Percentiles rank a stretch among this genome's conserved stretches.
Conservation (phyloP, 2,797 vertebrate species). For the Moxostoma hubbsi region DNA sequence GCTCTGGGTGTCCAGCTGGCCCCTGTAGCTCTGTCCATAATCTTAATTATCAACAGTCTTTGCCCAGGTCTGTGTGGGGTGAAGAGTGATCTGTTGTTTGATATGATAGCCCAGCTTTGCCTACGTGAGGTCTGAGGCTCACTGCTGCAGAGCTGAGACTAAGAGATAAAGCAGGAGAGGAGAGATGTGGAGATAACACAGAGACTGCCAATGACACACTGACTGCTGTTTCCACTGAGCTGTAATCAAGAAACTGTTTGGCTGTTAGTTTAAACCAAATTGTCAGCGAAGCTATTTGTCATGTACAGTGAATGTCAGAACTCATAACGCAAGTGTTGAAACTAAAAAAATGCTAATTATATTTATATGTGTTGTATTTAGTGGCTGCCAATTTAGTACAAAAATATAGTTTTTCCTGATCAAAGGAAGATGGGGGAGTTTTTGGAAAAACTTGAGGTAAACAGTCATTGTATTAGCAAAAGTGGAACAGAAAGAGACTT, state of each 20-base stretch:
- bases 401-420: no score
- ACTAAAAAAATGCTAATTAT: no score
- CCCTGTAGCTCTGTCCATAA: slow-evolving; percentile 1
- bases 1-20: slow-evolving; percentile 27
- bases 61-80: slow-evolving; percentile 24
- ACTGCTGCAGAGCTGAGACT: not conserved
- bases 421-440: no score
- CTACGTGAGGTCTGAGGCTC: slow-evolving; percentile 43
- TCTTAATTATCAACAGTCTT: slow-evolving; percentile 23
- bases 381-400: no score
- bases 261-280: not conserved
- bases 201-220: not conserved
- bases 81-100: slow-evolving; percentile 17
- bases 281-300: not conserved
- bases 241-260: not conserved
- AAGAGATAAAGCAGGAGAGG: slow-evolving; percentile 16
- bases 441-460: no score
- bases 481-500: no score
- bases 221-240: slow-evolving; percentile 2
- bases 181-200: slow-evolving; percentile 28
- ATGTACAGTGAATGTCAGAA: not conserved
- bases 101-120: slow-evolving; percentile 12
- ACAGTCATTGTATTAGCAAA: no score
- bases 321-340: no score
- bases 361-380: no score